phyloP scores from a whole-genome alignment of 1,140 invertebrate species.

The Leptoteleia sp. region DNA sequence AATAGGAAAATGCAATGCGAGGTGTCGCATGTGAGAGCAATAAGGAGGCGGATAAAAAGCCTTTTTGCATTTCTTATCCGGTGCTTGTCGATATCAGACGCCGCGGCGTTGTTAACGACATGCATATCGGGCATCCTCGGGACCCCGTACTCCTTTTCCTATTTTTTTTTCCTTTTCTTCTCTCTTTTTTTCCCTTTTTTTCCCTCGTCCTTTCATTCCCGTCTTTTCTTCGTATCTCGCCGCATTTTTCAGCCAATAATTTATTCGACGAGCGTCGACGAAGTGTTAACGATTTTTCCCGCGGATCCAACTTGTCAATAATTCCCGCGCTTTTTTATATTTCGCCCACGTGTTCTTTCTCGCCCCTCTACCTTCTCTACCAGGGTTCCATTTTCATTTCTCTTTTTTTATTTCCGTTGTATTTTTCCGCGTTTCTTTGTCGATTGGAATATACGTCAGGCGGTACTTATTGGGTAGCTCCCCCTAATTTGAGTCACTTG shows the following conservation, averaged over 20 bases:
- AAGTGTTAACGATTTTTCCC: constrained; percentile 27
- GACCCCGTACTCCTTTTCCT: not conserved
- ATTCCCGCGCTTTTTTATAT: no score
- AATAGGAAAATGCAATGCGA: constrained; percentile 49
- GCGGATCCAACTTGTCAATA: no score
- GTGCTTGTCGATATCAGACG: constrained; percentile 63
- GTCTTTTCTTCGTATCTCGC: not conserved
- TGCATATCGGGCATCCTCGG: constrained; percentile 28
- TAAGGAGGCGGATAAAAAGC: constrained; percentile 54
- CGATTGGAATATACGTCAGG: no score
- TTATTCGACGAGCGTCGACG: constrained; percentile 44
- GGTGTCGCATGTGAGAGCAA: constrained; percentile 46
- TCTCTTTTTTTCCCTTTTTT: constrained; percentile 8
- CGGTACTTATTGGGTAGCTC: no score
- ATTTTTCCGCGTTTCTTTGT: no score
- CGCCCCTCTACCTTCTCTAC: no score
- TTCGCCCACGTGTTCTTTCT: no score
- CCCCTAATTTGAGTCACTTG: no score
- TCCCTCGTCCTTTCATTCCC: constrained; percentile 23
- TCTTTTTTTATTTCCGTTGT: no score
- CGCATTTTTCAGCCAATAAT: constrained; percentile 41
- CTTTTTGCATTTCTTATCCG: constrained; percentile 59
- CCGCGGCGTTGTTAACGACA: constrained; percentile 50
- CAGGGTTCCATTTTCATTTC: no score
- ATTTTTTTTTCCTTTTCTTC: constrained; percentile 19